Evolutionary conservation across 2,888 invertebrate genomes (phyloP), one percentile per base, ranked within the genome.

Genomic region (Laspeyria flexula): DNA sequence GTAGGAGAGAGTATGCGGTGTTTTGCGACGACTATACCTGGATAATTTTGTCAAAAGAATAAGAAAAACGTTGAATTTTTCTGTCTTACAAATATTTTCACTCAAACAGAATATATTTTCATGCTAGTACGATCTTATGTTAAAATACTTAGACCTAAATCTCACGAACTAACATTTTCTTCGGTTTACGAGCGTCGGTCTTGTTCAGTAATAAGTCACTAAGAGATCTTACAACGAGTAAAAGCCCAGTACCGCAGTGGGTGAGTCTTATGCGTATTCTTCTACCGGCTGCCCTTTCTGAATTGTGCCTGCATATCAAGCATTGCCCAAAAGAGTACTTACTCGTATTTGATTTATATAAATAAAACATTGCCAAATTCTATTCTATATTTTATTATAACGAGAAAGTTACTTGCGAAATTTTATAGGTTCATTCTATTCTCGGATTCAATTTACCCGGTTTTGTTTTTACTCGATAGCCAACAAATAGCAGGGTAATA

Each of bases 201-300:
- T 29, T 38, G 33, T 29, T 43, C 33, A 12, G 33, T 39, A 43
- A 53, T 38, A 44, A 56, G 31, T 37, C 38, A 29, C 16, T 43
- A 42, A 33, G 45, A 48, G 18, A 39, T 52, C 43, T 33, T 31
- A 15, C 27, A 27, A 31, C 43, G 46, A 21, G 15, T 23, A 64
- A 43, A 43, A 37, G 23, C 16, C 16, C 18, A 13, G 15, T 25
- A 48, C 21, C 37, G 18, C 5, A 34, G 13, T 5, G 12, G 52
- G 30, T 43, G 29, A 12, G 21, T 38, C 43, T 45, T 43, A 23
- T 37, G 29, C 21, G 15, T 40, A 52, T 29, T 38, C 29, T 18
- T 40, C 37, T 45, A 37, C 39, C 33, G 43, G 43, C 41, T 39
- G 12, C 33, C 44, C 43, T 37, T 37, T 48, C 42, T 57, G 57